A percentile compares a stretch with the other conserved stretches of the same genome.
These are phyloP conservation scores for Drosophila pallidifrons DNA, from an alignment of 1,140 invertebrate species.

Conservation along the genomic window DNA sequence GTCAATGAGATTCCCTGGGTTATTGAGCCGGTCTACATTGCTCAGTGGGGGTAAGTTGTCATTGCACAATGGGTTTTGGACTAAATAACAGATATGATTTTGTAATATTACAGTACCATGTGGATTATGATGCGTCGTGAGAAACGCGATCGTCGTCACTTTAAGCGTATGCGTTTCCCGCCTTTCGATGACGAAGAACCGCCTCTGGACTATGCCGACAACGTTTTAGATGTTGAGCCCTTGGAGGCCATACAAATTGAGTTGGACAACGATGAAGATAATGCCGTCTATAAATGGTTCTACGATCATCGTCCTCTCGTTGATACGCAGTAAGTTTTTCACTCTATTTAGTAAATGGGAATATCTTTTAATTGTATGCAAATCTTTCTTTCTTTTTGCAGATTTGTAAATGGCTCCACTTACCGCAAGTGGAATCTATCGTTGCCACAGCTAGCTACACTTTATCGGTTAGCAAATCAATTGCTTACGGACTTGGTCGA, in stretches of 20 bases:
- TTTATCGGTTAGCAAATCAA: slow-evolving; percentile 99
- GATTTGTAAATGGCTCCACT: slow-evolving; percentile 98
- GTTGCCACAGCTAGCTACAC: slow-evolving; percentile 98
- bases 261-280: slow-evolving; percentile 98
- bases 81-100: neutral
- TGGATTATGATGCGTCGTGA: slow-evolving; percentile 99
- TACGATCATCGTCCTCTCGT: slow-evolving; percentile 99
- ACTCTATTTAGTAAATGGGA: neutral
- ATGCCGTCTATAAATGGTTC: slow-evolving; percentile 96
- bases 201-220: slow-evolving; percentile 99
- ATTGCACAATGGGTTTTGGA: neutral
- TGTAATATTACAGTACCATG: slow-evolving; percentile 92
- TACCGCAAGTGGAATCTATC: slow-evolving; percentile 98
- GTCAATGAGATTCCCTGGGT: slow-evolving; percentile 99
- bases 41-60: slow-evolving; percentile 96
- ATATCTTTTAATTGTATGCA: neutral
- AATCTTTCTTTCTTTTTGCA: slow-evolving; percentile 70
- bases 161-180: slow-evolving; percentile 99
- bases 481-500: slow-evolving; percentile 99
- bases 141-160: slow-evolving; percentile 99
- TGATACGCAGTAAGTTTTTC: slow-evolving; percentile 89
- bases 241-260: slow-evolving; percentile 99
- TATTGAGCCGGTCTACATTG: slow-evolving; percentile 99
- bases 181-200: slow-evolving; percentile 99
- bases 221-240: slow-evolving; percentile 99